Evolutionary conservation across 2,888 invertebrate genomes (phyloP).

Genomic region (Notodonta dromedarius): DNA sequence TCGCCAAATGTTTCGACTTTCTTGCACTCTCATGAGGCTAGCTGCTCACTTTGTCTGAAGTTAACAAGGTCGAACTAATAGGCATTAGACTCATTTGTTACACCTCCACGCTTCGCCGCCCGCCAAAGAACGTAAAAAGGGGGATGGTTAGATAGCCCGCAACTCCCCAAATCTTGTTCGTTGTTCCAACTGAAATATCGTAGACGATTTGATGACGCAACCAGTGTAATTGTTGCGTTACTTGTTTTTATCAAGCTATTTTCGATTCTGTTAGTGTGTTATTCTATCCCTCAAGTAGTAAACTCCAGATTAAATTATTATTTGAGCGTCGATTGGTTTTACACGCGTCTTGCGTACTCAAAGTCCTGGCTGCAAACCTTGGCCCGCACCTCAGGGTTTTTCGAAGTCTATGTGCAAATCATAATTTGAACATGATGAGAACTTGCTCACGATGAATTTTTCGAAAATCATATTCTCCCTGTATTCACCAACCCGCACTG

Average conservation of each 20-base stretch:
- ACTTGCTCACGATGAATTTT: too few species aligned
- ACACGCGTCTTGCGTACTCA: too few species aligned
- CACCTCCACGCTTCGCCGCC: slow-evolving; percentile 72
- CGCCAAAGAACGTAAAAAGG: slow-evolving; percentile 70
- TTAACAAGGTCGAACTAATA: slow-evolving; percentile 79
- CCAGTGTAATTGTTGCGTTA: slow-evolving; percentile 26
- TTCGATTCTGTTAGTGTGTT: too few species aligned
- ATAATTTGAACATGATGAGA: too few species aligned
- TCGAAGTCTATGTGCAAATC: too few species aligned
- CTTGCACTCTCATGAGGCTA: slow-evolving; percentile 61
- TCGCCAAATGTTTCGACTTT: slow-evolving; percentile 53
- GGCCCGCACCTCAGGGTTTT: too few species aligned
- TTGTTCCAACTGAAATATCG: slow-evolving; percentile 37
- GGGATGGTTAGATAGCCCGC: slow-evolving; percentile 58
- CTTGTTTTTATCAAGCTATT: background rate
- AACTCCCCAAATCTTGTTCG: slow-evolving; percentile 55
- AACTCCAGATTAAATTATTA: too few species aligned
- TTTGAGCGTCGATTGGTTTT: too few species aligned
- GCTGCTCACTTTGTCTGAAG: slow-evolving; percentile 72
- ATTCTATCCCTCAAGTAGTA: too few species aligned
- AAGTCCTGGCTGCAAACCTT: too few species aligned
- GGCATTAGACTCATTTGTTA: slow-evolving; percentile 77
- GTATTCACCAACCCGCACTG: too few species aligned
- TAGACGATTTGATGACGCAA: slow-evolving; percentile 32
- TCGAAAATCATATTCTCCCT: too few species aligned